Percentiles rank a stretch among this genome's conserved stretches.
Evolutionary conservation across 2,797 vertebrate species (phyloP).

Genomic region (Acrossocheilus fasciatus): DNA sequence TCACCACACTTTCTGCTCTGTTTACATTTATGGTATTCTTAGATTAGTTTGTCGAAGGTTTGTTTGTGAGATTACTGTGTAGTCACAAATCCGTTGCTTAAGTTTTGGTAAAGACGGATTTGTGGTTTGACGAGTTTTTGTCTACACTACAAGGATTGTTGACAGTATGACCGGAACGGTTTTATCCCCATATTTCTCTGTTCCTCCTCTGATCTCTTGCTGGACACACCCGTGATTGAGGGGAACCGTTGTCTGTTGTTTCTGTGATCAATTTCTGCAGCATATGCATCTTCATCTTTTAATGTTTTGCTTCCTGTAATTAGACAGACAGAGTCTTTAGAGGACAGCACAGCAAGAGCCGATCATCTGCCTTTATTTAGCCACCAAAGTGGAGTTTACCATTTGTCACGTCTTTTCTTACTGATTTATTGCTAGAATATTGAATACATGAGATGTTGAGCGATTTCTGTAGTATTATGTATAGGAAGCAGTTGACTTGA

Average conservation of each 20-base stretch:
- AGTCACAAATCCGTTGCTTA: neutral
- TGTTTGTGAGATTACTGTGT: neutral
- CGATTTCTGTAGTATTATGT: neutral
- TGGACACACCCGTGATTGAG: conserved; percentile 39
- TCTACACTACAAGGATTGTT: neutral
- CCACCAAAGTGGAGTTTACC: neutral
- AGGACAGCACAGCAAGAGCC: conserved; percentile 2
- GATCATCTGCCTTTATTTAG: conserved; percentile 19
- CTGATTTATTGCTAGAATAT: neutral
- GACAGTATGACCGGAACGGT: neutral
- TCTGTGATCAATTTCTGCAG: conserved; percentile 69
- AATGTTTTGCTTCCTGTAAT: conserved; percentile 68
- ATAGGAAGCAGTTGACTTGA: neutral
- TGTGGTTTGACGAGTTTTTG: conserved; percentile 41
- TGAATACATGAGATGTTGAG: neutral
- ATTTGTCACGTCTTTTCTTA: neutral
- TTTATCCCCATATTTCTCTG: neutral
- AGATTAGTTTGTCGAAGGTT: neutral
- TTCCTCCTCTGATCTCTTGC: neutral
- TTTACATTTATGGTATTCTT: neutral
- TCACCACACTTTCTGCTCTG: neutral
- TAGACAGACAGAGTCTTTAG: conserved; percentile 31
- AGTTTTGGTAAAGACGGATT: conserved; percentile 14
- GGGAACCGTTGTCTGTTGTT: conserved; percentile 69
- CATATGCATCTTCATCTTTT: conserved; percentile 68